Conservation (phyloP, 2,797 vertebrate genomes). For the Gymnocypris eckloni region DNA sequence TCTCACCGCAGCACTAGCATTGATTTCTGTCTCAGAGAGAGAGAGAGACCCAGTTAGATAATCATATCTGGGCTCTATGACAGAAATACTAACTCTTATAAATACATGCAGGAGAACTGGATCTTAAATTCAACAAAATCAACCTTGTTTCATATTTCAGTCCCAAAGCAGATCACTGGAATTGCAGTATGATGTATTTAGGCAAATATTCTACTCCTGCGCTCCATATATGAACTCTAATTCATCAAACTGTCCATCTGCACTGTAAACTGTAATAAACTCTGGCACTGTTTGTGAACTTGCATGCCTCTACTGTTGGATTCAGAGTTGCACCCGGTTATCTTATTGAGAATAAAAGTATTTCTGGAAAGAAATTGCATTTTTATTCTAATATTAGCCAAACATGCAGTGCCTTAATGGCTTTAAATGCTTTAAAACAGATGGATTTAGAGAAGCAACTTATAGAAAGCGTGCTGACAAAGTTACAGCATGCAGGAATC, state of each 20-base stretch:
- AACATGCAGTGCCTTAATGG: not conserved
- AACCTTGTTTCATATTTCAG: slow-evolving; percentile 7
- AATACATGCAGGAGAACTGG: slow-evolving; percentile 3
- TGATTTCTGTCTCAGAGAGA: slow-evolving; percentile 28
- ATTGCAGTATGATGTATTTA: slow-evolving; percentile 5
- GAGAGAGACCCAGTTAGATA: slow-evolving; percentile 17
- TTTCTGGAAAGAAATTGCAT: not conserved
- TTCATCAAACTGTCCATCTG: not conserved
- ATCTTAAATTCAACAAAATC: not conserved
- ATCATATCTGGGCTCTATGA: slow-evolving; percentile 21
- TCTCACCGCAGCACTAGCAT: not conserved
- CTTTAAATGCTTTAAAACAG: slow-evolving; percentile 2
- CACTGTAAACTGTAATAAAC: slow-evolving; percentile 3
- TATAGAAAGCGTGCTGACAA: not conserved
- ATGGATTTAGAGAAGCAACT: not conserved
- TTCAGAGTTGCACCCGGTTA: not conserved
- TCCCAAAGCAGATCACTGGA: not conserved
- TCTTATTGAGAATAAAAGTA: not conserved
- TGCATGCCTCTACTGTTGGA: not conserved
- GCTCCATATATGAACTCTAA: not conserved
- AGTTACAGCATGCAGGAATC: not conserved
- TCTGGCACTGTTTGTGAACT: not conserved
- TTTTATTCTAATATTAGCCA: not conserved
- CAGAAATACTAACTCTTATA: slow-evolving; percentile 14
- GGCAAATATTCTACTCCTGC: not conserved